Conservation (phyloP, 2,797 vertebrate genomes). For the Numenius phaeopus region DNA sequence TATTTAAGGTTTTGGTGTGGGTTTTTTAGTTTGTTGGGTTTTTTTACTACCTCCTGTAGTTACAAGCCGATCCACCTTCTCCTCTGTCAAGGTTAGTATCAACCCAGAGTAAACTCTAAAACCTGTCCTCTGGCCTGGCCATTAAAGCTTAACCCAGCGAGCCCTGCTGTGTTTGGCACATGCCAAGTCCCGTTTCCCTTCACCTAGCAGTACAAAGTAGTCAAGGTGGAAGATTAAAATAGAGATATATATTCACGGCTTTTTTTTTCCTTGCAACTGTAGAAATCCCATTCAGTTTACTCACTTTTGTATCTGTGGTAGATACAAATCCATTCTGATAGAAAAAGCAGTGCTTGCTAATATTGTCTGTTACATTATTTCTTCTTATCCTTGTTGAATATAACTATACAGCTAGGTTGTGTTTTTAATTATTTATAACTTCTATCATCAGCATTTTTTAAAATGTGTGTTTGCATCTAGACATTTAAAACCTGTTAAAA, state of each 20-base stretch:
- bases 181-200: background rate
- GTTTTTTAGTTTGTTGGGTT: background rate
- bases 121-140: background rate
- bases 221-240: background rate
- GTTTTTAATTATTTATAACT: background rate
- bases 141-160: background rate
- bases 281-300: background rate
- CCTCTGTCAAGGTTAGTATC: background rate
- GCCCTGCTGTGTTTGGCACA: background rate
- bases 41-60: background rate
- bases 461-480: background rate
- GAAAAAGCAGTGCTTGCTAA: background rate
- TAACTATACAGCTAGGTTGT: background rate
- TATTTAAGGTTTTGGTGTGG: background rate
- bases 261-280: background rate
- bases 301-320: background rate
- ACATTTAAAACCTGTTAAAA: background rate
- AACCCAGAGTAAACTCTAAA: background rate
- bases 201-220: background rate
- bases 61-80: background rate
- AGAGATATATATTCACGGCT: background rate
- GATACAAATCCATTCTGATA: background rate
- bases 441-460: background rate
- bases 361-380: background rate
- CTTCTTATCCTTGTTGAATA: background rate